Base-by-base conservation (phyloP, 2,888 invertebrate genomes). In the Dicranocentrus wangi region DNA sequence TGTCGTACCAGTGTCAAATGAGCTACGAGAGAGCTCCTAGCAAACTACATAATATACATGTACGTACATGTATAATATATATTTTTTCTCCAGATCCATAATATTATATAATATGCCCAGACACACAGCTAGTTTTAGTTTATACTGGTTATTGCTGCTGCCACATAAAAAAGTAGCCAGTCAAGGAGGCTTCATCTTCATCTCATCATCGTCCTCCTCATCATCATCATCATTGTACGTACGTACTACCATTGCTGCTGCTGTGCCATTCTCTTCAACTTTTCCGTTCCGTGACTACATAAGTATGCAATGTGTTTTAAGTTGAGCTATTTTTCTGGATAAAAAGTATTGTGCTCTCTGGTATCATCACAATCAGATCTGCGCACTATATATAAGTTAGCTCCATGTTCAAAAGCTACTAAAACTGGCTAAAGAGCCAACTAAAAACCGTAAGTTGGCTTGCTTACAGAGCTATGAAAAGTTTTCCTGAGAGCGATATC, bases 351-450 rank as follows among this genome's bases (percentile, higher is more conserved):
- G 39, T 39, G 39, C 13, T 5, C 13, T 8, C 39, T 39, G 39
- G 39, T n/a, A n/a, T n/a, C n/a, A n/a, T n/a, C n/a, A n/a, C n/a
- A n/a, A n/a, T n/a, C n/a, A n/a, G n/a, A n/a, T n/a, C n/a, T n/a
- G n/a, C n/a, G n/a, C n/a, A n/a, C n/a, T n/a, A n/a, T n/a, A n/a
- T n/a, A n/a, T n/a, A n/a, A n/a, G n/a, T n/a, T n/a, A n/a, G n/a
- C n/a, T n/a, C 21, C 55, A 53, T 32, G 55, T 69, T 69, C 32
- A 68, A 51, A 51, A 55, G 28, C 53, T 21, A 69, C 68, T 69
- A 55, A 69, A 68, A 68, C n/a, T n/a, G 28, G 51, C 27, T 68
- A 51, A 51, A 69, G 17, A 51, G 51, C 66, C 25, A 66, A 27
- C 66, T 27, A 51, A 27, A 21, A 69, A 69, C 17, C 53, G 47